These are phyloP conservation scores for Phymanthus crucifer DNA, from an alignment of 92 coral and sea anemone genomes.

Conservation along the genomic window DNA sequence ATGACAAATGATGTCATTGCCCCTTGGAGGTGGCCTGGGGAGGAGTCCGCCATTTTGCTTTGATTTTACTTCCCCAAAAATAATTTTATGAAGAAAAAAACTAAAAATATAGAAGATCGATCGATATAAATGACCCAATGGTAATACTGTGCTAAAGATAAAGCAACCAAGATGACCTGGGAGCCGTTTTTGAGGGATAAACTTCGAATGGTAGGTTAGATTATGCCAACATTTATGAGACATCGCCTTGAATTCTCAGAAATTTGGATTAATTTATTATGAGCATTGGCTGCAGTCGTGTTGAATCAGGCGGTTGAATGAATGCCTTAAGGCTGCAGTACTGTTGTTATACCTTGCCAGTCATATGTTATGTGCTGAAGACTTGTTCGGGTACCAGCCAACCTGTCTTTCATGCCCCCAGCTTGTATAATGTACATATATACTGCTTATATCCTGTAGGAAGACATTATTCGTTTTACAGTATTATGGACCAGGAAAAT, in stretches of 20 bases:
- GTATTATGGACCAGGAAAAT: too few relatives aligned
- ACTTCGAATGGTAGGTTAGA: constrained; percentile 45
- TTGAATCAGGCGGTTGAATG: neutral
- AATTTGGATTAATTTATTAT: neutral
- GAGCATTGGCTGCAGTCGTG: neutral
- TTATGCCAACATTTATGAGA: neutral
- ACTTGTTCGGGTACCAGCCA: too few relatives aligned
- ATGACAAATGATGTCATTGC: constrained; percentile 31
- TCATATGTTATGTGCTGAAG: too few relatives aligned
- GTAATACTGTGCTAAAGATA: neutral
- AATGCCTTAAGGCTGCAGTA: too few relatives aligned
- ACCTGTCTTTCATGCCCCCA: too few relatives aligned
- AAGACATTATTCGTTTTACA: too few relatives aligned
- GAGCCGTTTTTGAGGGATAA: constrained; percentile 52
- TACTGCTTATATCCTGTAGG: too few relatives aligned
- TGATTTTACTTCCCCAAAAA: neutral
- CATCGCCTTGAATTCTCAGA: neutral
- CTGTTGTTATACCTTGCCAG: too few relatives aligned
- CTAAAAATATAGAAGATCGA: neutral
- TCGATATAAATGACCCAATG: neutral
- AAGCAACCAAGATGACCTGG: constrained; percentile 39
- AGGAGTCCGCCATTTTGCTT: constrained; percentile 37
- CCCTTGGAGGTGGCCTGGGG: constrained; percentile 17
- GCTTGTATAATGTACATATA: too few relatives aligned
- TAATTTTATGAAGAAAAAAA: neutral